Percentiles rank a stretch among this genome's conserved stretches.
Evolutionary conservation across 1,140 invertebrate genomes (phyloP).

Genomic region (Drosophila biarmipes): DNA sequence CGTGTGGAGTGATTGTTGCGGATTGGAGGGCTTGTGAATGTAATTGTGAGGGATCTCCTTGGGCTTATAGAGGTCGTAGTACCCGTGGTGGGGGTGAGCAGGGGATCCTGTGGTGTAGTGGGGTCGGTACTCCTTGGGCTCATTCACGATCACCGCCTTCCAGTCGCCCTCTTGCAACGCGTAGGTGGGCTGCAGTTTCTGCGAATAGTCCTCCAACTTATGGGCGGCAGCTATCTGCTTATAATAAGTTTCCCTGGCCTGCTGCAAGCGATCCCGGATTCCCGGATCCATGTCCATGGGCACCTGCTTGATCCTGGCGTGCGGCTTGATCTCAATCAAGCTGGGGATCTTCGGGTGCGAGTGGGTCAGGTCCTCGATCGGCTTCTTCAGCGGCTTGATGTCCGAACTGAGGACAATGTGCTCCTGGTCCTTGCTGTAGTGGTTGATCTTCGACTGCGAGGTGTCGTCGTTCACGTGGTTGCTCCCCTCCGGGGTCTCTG

Average conservation of each 20-base stretch:
- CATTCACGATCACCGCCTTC: slow-evolving; percentile 74
- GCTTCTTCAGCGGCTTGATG: slow-evolving; percentile 73
- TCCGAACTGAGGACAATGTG: slow-evolving; percentile 83
- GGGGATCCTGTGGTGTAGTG: slow-evolving; percentile 52
- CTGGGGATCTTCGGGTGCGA: slow-evolving; percentile 79
- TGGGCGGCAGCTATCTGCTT: slow-evolving; percentile 68
- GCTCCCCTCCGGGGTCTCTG: slow-evolving; percentile 67
- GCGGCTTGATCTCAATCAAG: slow-evolving; percentile 78
- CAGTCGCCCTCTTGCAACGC: slow-evolving; percentile 71
- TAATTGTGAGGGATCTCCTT: slow-evolving; percentile 71
- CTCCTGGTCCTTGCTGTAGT: slow-evolving; percentile 83
- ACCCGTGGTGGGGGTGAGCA: slow-evolving; percentile 45
- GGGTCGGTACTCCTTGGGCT: slow-evolving; percentile 68
- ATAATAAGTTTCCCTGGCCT: slow-evolving; percentile 74
- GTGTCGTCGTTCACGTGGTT: slow-evolving; percentile 66
- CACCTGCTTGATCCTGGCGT: slow-evolving; percentile 79
- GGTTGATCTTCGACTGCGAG: slow-evolving; percentile 84
- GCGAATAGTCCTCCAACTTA: slow-evolving; percentile 49
- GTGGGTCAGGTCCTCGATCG: slow-evolving; percentile 77
- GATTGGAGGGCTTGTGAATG: slow-evolving; percentile 52
- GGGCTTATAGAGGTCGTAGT: slow-evolving; percentile 66
- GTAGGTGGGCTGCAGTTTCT: slow-evolving; percentile 54
- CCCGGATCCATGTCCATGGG: slow-evolving; percentile 80
- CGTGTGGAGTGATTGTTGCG: slow-evolving; percentile 53
- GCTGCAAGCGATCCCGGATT: slow-evolving; percentile 65